Evolutionary conservation across 2,113 vertebrate species (phyloP), one percentile per base, ranked within the genome.

Genomic region (Equus quagga): DNA sequence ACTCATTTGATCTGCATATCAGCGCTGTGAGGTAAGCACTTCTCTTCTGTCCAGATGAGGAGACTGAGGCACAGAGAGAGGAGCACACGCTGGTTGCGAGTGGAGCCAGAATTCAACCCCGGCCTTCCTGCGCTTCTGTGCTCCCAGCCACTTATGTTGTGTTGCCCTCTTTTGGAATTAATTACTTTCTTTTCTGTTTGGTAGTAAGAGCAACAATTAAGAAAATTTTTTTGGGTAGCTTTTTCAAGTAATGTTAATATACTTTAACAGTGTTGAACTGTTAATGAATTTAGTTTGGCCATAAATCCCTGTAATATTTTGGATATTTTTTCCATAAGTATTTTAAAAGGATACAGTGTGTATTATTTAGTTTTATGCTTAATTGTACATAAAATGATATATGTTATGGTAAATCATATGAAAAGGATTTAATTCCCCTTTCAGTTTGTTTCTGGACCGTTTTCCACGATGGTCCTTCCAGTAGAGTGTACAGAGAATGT

Each of bases 111-210:
- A 91, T 56, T 73, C 33, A 23, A 36, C 36, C 26, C 51, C 24
- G 24, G 44, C 36, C 26, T 21, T 14, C 75, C 13, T 21, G 19
- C 17, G 75, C 41, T 31, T 19, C 80, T 60, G 23, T 69, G 56
- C 17, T 54, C 15, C n/a, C n/a, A 62, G 26, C 44, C 1, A 0
- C n/a, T 46, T 46, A 0, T 24, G 70, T 75, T 88, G 0, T 21
- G 54, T 44, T 92, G 76, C 92, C 78, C 89, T 36, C 60, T 95
- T 82, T 89, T 80, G 93, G 84, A 90, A 90, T 90, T 46, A 90
- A 90, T 90, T 46, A 23, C 28, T 93, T 96, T 69, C 19, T 78
- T 82, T 94, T 81, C 49, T 84, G 21, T 76, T 81, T 44, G 58
- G 70, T 81, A 23, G 33, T 86, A 75, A 78, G 83, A 65, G 8